Evolutionary conservation across 2,888 invertebrate genomes (phyloP), one percentile per base, ranked within the genome.

Genomic region (Drosophila sordidula): DNA sequence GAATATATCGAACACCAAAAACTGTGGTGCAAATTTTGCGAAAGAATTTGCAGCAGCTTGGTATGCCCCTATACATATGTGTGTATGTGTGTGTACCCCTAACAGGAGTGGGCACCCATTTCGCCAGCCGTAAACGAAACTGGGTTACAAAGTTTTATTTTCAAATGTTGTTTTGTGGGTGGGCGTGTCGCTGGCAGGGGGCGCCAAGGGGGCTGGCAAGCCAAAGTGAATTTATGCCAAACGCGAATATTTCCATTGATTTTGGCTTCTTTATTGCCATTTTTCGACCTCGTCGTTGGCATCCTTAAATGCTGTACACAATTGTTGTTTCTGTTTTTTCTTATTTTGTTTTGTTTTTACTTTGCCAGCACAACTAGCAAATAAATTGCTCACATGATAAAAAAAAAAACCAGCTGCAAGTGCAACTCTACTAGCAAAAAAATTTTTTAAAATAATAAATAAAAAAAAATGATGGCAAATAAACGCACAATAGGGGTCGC

Each of bases 211-310:
- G 29, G 29, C 8, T 9, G 29, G 67, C 51, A 26, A 49, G 51
- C 39, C 68, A 80, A 81, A 86, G 75, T 69, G 78, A 87, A 85
- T 83, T 87, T 83, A 85, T 83, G 82, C 82, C 88, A 87, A 75
- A 62, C 69, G 80, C 77, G 83, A 87, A 85, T 87, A 79, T 87
- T 82, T 82, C 82, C 80, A 87, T 82, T 85, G 88, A 83, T 83
- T 83, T 83, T 71, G 69, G 79, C 68, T 81, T 79, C 82, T 85
- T 87, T 87, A 82, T 85, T 76, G 79, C 76, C 66, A 56, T 68
- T 80, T 80, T 70, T 52, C 38, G 54, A 38, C 62, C 56, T 62
- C 55, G 44, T 32, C 34, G 57, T 46, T 70, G 77, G 65, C 67
- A 73, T 81, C 61, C 70, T 85, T 69, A 71, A 87, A 81, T 81